These are phyloP conservation scores for Stratiomys singularior DNA, from an alignment of 2,888 invertebrate species.

Conservation along the genomic window DNA sequence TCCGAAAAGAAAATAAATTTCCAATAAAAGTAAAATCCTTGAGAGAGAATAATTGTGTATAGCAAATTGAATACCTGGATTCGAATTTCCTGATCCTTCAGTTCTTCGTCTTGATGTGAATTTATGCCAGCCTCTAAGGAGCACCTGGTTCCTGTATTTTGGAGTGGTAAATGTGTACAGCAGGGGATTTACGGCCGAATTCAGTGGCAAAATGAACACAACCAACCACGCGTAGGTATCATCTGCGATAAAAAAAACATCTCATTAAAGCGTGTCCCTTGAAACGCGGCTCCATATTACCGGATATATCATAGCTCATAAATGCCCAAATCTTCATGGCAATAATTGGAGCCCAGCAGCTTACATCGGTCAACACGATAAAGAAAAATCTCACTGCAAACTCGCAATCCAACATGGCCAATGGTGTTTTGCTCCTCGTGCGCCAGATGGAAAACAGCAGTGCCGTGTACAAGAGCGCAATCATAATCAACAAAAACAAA, in stretches of 20 bases:
- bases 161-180: conserved; percentile 76
- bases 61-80: conserved; percentile 48
- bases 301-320: conserved; percentile 67
- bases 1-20: no score
- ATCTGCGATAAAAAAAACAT: conserved; percentile 62
- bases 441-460: conserved; percentile 73
- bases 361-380: conserved; percentile 76
- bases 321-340: conserved; percentile 72
- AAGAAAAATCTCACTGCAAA: conserved; percentile 75
- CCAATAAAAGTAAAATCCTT: not conserved
- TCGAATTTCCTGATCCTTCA: conserved; percentile 57
- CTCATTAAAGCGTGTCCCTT: not conserved
- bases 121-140: conserved; percentile 64
- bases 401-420: conserved; percentile 71
- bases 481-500: conserved; percentile 69
- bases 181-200: conserved; percentile 74
- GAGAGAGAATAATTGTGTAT: no score
- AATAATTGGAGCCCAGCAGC: conserved; percentile 78
- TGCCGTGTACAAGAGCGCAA: conserved; percentile 70
- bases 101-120: conserved; percentile 62
- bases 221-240: conserved; percentile 74
- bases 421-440: conserved; percentile 71
- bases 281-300: conserved; percentile 59
- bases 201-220: conserved; percentile 74
- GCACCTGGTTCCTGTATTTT: conserved; percentile 70